Percentiles rank a stretch among this genome's conserved stretches.
These are phyloP conservation scores for Drosophila mimica DNA, from an alignment of 2,888 invertebrate genomes.

Conservation along the genomic window DNA sequence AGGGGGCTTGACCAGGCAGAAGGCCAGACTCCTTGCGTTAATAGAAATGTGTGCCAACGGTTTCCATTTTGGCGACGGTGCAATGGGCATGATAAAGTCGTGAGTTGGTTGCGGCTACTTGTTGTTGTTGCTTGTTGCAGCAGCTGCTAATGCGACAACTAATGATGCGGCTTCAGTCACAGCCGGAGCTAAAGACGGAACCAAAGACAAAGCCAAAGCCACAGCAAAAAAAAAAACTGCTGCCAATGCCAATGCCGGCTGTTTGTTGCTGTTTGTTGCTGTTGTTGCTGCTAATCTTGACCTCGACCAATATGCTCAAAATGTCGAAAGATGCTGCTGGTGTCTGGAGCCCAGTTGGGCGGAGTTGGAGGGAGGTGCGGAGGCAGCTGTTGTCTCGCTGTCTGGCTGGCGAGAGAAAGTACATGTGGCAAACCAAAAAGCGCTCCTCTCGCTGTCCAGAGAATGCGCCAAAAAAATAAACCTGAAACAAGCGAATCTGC, in stretches of 20 bases:
- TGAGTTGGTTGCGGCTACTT: slow-evolving; percentile 29
- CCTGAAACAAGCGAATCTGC: slow-evolving; percentile 46
- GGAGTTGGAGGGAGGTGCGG: slow-evolving; percentile 4
- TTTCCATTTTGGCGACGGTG: slow-evolving; percentile 45
- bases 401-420: slow-evolving; percentile 69
- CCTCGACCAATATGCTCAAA: slow-evolving; percentile 72
- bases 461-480: slow-evolving; percentile 37
- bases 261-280: slow-evolving; percentile 24
- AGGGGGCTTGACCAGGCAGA: background rate
- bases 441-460: slow-evolving; percentile 30
- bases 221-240: background rate
- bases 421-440: slow-evolving; percentile 47
- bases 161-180: slow-evolving; percentile 25
- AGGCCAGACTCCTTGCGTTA: slow-evolving; percentile 37
- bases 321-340: slow-evolving; percentile 42
- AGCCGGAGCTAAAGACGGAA: slow-evolving; percentile 49
- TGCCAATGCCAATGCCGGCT: slow-evolving; percentile 42
- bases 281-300: slow-evolving; percentile 67
- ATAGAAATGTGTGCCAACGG: slow-evolving; percentile 73
- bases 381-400: slow-evolving; percentile 1
- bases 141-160: slow-evolving; percentile 32
- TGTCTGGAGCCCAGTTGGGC: slow-evolving; percentile 38
- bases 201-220: slow-evolving; percentile 32
- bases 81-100: slow-evolving; percentile 39
- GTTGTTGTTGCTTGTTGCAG: slow-evolving; percentile 21